Evolutionary conservation across 2,888 invertebrate species (phyloP).

Genomic region (Hydriomena furcata): DNA sequence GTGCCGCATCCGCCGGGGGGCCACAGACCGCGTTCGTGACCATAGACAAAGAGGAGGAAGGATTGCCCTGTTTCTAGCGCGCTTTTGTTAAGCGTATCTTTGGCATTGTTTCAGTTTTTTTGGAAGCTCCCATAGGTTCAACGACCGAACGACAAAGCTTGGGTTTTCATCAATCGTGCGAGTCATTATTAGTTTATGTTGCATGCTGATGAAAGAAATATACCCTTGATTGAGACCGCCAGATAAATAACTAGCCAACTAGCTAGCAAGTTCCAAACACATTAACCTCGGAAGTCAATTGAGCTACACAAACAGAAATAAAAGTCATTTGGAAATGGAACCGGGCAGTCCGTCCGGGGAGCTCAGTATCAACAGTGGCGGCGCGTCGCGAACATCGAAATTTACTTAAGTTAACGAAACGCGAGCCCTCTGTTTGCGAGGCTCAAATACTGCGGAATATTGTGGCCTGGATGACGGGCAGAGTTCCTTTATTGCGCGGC

Average conservation of each 20-base stretch:
- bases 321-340: constrained; percentile 60
- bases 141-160: constrained; percentile 20
- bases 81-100: constrained; percentile 54
- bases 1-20: constrained; percentile 67
- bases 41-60: constrained; percentile 68
- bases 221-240: not conserved
- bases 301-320: constrained; percentile 45
- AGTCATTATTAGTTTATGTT: not conserved
- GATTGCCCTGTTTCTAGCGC: constrained; percentile 48
- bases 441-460: constrained; percentile 68
- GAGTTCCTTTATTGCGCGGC: constrained; percentile 58
- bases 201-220: no score
- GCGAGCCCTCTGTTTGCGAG: constrained; percentile 79
- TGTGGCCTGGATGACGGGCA: constrained; percentile 46
- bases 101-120: constrained; percentile 45
- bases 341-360: constrained; percentile 43
- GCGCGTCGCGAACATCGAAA: constrained; percentile 75
- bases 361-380: constrained; percentile 64
- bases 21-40: constrained; percentile 60
- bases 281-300: constrained; percentile 30
- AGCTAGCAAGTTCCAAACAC: constrained; percentile 11
- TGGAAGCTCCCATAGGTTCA: constrained; percentile 40
- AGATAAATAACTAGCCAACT: no score
- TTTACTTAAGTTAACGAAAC: constrained; percentile 82
- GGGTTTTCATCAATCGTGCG: not conserved